Evolutionary conservation across 2,797 vertebrate species (phyloP).

Genomic region (Pygocentrus nattereri): DNA sequence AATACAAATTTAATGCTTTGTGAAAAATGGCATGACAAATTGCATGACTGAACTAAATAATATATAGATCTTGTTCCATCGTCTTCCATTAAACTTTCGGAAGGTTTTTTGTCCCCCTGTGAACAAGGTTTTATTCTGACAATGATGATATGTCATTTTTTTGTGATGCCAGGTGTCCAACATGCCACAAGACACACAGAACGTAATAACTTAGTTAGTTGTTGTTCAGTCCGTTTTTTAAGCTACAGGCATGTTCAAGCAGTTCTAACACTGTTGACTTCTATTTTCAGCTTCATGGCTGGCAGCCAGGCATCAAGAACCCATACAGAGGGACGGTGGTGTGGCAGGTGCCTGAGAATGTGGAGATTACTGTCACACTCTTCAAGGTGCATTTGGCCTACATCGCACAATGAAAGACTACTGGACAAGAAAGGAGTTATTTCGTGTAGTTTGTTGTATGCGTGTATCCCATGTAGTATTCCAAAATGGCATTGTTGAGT

Average conservation of each 20-base stretch:
- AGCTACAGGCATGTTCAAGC: background rate
- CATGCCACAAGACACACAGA: no score
- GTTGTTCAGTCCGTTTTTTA: background rate
- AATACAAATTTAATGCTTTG: background rate
- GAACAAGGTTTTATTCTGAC: no score
- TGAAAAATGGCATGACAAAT: no score
- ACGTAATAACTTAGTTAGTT: background rate
- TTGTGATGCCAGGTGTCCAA: no score
- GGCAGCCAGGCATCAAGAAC: conserved; percentile 94
- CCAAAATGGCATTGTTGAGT: background rate
- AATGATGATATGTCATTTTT: no score
- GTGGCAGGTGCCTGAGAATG: conserved; percentile 92
- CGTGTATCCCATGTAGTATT: background rate
- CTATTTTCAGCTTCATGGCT: conserved; percentile 86
- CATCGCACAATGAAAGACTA: background rate
- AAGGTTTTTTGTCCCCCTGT: no score
- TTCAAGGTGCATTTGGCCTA: conserved; percentile 82
- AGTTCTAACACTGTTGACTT: background rate
- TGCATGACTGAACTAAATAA: no score
- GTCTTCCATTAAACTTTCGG: no score
- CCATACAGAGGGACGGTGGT: conserved; percentile 89
- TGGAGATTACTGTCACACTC: conserved; percentile 91
- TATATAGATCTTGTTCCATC: no score
- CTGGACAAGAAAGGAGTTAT: background rate
- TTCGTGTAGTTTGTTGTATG: background rate